These are phyloP conservation scores for Acropora tenuis DNA, from an alignment of 64 coral and sea anemone genomes.

Conservation along the genomic window DNA sequence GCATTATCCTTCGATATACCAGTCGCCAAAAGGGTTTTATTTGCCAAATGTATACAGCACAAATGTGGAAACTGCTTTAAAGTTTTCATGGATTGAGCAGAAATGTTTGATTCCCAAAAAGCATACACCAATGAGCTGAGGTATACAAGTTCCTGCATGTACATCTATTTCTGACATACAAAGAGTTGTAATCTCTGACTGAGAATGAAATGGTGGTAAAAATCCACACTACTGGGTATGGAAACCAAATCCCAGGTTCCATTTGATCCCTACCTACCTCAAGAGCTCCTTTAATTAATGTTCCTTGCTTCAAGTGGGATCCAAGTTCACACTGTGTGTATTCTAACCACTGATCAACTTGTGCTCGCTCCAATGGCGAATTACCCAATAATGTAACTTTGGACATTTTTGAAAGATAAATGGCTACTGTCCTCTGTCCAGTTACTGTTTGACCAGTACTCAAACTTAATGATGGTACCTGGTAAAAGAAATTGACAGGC, in stretches of 20 bases:
- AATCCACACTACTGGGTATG: too few relatives aligned
- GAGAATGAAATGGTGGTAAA: too few relatives aligned
- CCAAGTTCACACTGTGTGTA: constrained; percentile 45
- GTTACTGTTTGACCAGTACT: constrained; percentile 47
- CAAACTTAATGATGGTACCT: constrained; percentile 53
- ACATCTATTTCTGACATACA: too few relatives aligned
- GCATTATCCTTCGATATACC: too few relatives aligned
- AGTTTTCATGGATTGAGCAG: too few relatives aligned
- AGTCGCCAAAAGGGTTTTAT: too few relatives aligned
- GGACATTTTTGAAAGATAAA: constrained; percentile 46
- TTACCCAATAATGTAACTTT: constrained; percentile 42
- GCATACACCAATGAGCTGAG: too few relatives aligned
- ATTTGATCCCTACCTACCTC: background rate
- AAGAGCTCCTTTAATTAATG: constrained; percentile 12
- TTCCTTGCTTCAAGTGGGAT: constrained; percentile 27
- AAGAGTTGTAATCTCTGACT: too few relatives aligned
- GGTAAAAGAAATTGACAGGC: background rate
- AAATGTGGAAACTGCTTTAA: too few relatives aligned
- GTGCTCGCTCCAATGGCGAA: constrained; percentile 49
- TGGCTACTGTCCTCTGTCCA: constrained; percentile 44
- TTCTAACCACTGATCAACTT: constrained; percentile 82
- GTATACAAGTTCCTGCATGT: too few relatives aligned
- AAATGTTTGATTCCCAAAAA: too few relatives aligned
- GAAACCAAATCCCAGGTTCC: too few relatives aligned
- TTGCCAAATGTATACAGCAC: background rate